Evolutionary conservation across 2,888 invertebrate genomes (phyloP).

Genomic region (Microchrysa polita): DNA sequence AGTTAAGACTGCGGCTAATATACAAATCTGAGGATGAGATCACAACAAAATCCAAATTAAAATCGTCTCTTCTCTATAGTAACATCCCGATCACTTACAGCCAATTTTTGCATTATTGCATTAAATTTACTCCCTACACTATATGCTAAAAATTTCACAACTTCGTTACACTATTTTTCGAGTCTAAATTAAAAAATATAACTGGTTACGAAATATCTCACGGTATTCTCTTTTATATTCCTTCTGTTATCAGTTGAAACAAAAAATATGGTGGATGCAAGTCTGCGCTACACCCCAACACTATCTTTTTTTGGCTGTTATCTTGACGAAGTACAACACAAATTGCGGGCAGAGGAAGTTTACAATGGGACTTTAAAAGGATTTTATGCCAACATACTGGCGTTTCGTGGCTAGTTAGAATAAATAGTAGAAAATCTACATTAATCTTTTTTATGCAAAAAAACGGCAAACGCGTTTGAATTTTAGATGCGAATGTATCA

Average conservation of each 20-base stretch:
- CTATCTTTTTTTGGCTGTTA: constrained; percentile 19
- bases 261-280: neutral
- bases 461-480: constrained; percentile 10
- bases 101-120: constrained; percentile 30
- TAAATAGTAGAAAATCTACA: neutral
- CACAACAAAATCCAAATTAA: constrained; percentile 23
- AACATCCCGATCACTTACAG: constrained; percentile 21
- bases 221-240: constrained; percentile 40
- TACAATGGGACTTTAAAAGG: constrained; percentile 23
- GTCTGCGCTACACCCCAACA: neutral
- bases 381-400: constrained; percentile 5
- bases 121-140: constrained; percentile 14
- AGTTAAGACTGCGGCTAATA: constrained; percentile 21
- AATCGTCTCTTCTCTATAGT: neutral
- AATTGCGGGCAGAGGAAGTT: constrained; percentile 38
- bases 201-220: constrained; percentile 24
- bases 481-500: constrained; percentile 21
- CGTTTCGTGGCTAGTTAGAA: constrained; percentile 10
- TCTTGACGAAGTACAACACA: constrained; percentile 13
- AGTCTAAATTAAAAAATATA: constrained; percentile 34
- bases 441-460: constrained; percentile 24
- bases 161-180: constrained; percentile 37
- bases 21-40: constrained; percentile 1
- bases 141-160: neutral
- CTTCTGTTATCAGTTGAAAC: constrained; percentile 31